These are phyloP conservation scores for Ceratotherium simum DNA, from an alignment of 2,113 vertebrate species.

Conservation along the genomic window DNA sequence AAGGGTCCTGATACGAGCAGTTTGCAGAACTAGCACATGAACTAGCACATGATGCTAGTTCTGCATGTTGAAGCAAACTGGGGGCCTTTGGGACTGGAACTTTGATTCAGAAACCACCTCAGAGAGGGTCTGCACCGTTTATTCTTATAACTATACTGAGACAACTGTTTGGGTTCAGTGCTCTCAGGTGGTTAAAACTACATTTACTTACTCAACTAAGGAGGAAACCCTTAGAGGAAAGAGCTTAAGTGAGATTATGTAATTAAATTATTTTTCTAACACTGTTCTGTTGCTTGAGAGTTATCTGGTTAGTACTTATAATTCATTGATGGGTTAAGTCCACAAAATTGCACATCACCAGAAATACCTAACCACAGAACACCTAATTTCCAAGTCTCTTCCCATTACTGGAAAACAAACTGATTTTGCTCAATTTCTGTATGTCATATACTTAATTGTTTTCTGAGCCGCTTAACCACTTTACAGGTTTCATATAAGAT, in stretches of 20 bases:
- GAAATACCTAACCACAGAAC: constrained; percentile 2
- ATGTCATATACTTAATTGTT: neutral
- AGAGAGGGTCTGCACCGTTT: neutral
- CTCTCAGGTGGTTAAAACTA: neutral
- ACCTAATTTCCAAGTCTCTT: neutral
- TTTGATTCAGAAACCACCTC: neutral
- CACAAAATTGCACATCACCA: neutral
- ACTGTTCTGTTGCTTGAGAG: constrained; percentile 13
- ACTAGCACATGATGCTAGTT: neutral
- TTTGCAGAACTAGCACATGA: neutral
- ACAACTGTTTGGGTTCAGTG: neutral
- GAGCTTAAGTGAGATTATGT: neutral
- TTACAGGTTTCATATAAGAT: neutral
- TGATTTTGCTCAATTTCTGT: neutral
- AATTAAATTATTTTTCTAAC: constrained; percentile 40
- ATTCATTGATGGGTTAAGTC: constrained; percentile 55
- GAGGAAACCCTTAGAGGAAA: neutral
- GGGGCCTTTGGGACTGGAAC: neutral
- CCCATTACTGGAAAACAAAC: neutral
- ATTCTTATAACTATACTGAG: neutral
- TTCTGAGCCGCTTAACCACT: neutral
- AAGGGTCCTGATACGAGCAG: neutral
- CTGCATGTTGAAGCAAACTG: neutral
- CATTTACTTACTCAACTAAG: neutral
- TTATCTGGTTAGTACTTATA: constrained; percentile 58